These are phyloP conservation scores for Sinodicranocentrus sp. DNA, from an alignment of 2,888 invertebrate genomes.

Conservation along the genomic window DNA sequence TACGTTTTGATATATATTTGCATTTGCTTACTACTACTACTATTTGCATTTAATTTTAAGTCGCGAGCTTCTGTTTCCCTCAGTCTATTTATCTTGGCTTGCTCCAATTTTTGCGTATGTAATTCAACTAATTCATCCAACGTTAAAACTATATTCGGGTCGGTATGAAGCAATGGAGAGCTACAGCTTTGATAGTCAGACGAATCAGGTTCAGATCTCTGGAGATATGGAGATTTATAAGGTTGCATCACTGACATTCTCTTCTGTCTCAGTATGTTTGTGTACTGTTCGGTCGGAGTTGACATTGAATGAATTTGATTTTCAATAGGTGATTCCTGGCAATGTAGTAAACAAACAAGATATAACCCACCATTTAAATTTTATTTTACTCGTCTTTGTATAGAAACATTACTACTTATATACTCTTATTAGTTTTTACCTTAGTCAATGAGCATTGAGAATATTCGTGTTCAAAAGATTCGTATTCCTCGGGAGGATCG, in stretches of 20 bases:
- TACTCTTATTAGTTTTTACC: too few species aligned
- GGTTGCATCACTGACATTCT: not conserved
- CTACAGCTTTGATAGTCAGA: conserved; percentile 8
- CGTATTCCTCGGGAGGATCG: conserved; percentile 48
- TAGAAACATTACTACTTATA: too few species aligned
- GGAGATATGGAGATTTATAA: conserved; percentile 3
- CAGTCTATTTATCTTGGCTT: too few species aligned
- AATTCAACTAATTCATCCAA: conserved; percentile 38
- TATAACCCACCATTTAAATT: too few species aligned
- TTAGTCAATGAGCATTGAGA: not conserved
- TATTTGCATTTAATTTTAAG: too few species aligned
- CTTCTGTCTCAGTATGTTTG: conserved; percentile 17
- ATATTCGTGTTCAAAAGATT: conserved; percentile 41
- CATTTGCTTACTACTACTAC: too few species aligned
- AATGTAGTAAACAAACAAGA: too few species aligned
- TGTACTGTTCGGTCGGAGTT: conserved; percentile 50
- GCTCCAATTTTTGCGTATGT: conserved; percentile 24
- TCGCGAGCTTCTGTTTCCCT: too few species aligned
- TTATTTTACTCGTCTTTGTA: too few species aligned
- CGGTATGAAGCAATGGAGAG: conserved; percentile 35
- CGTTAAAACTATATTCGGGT: not conserved
- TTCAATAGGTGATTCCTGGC: too few species aligned
- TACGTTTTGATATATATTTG: too few species aligned
- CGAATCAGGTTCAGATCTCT: not conserved
- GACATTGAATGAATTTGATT: too few species aligned